Evolutionary conservation across 2,888 invertebrate species (phyloP).

Genomic region (Oscheius myriophilus): DNA sequence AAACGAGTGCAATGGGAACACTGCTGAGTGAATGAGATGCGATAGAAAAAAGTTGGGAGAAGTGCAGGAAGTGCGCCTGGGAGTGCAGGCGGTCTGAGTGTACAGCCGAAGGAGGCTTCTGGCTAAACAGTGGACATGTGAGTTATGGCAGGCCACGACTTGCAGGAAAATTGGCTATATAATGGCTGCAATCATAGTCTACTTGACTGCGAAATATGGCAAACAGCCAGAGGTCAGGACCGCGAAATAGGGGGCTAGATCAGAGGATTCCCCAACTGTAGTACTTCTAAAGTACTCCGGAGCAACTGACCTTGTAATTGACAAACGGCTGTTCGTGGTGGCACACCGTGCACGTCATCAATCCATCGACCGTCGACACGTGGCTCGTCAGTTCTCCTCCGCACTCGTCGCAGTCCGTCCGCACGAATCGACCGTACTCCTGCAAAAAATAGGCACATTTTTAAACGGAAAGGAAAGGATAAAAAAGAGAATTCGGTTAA

Average conservation of each 20-base stretch:
- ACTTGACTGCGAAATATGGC: conserved; percentile 1
- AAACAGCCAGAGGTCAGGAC: background rate
- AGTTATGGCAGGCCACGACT: conserved; percentile 13
- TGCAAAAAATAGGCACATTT: conserved; percentile 3
- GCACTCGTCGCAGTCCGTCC: conserved; percentile 22
- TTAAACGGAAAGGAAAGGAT: background rate
- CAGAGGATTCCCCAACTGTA: no score
- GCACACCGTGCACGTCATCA: conserved; percentile 20
- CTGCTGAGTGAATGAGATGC: no score
- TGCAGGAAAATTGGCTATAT: conserved; percentile 22
- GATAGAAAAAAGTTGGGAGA: conserved; percentile 4
- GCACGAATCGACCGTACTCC: conserved; percentile 11
- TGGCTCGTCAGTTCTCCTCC: background rate
- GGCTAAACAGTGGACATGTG: conserved; percentile 4
- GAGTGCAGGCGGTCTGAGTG: background rate
- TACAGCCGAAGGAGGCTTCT: background rate
- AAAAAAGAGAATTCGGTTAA: no score
- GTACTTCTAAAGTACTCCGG: no score
- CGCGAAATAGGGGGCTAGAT: background rate
- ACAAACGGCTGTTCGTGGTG: conserved; percentile 12
- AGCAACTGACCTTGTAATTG: conserved; percentile 24
- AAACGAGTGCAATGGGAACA: background rate
- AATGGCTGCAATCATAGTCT: conserved; percentile 23
- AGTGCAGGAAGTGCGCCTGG: conserved; percentile 20
- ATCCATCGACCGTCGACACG: conserved; percentile 19